Conservation (phyloP, 1,140 invertebrate species). For the Metopolophium dirhodum region DNA sequence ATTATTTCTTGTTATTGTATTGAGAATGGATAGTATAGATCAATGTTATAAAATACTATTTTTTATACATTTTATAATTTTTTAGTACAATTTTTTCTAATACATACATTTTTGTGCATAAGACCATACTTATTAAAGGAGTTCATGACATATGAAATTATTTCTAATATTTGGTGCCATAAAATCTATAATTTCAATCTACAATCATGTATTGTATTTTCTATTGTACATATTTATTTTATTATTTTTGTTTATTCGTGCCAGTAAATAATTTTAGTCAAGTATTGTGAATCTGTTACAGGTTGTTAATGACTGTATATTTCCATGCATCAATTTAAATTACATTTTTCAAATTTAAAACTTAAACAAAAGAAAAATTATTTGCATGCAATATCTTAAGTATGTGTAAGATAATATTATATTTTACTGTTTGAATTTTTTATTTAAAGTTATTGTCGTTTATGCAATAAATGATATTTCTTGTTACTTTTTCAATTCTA, state of each 20-base stretch:
- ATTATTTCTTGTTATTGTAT: slow-evolving; percentile 44
- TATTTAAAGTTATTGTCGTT: not conserved
- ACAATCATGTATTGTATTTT: slow-evolving; percentile 33
- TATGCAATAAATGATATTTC: not conserved
- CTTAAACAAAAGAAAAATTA: not conserved
- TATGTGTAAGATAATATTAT: not conserved
- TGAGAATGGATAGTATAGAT: slow-evolving; percentile 43
- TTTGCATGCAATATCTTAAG: not conserved
- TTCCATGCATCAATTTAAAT: not conserved
- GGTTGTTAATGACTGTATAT: not conserved
- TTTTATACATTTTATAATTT: slow-evolving; percentile 58
- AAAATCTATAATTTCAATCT: not conserved
- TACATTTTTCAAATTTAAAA: not conserved
- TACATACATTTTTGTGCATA: slow-evolving; percentile 15
- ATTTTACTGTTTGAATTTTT: slow-evolving; percentile 13
- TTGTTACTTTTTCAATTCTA: slow-evolving; percentile 11
- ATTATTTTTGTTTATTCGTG: not conserved
- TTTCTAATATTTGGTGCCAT: not conserved
- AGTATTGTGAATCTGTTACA: not conserved
- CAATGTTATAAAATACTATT: slow-evolving; percentile 52
- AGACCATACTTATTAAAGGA: not conserved
- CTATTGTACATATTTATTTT: slow-evolving; percentile 39
- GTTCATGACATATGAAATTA: not conserved
- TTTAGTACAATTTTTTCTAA: slow-evolving; percentile 52
- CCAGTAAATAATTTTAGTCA: not conserved